phyloP scores from a whole-genome alignment of 2,113 vertebrate species.

The Formicarius rufipectus region DNA sequence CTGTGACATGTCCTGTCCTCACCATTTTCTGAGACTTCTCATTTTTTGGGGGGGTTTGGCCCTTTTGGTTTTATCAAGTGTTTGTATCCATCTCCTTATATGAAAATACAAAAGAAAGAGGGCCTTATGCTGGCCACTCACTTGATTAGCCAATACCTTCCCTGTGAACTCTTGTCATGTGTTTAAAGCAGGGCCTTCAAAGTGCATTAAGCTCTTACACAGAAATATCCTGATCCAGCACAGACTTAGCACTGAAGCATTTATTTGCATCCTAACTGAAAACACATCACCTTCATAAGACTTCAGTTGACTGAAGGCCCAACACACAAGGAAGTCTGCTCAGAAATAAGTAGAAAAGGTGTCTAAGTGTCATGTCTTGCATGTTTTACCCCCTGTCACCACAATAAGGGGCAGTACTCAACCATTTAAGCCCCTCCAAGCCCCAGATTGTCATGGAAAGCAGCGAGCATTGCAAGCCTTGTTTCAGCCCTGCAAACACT shows the following conservation, averaged over 20 bases:
- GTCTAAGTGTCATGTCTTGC: neutral
- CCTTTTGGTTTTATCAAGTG: neutral
- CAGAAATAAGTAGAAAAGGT: neutral
- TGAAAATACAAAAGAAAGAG: neutral
- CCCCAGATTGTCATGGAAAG: neutral
- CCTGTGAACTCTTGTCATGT: neutral
- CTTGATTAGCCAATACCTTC: neutral
- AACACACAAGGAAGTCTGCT: neutral
- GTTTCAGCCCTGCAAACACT: neutral
- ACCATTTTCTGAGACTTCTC: neutral
- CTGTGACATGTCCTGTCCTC: neutral
- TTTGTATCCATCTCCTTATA: neutral
- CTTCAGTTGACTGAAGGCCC: neutral
- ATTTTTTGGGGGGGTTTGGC: neutral
- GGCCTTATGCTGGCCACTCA: neutral
- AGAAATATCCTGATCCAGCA: neutral
- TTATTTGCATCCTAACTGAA: neutral
- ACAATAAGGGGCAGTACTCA: neutral
- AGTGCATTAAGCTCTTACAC: neutral
- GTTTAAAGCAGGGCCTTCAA: neutral
- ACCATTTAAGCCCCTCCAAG: neutral
- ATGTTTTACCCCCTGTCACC: neutral
- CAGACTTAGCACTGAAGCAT: neutral
- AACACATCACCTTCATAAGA: neutral
- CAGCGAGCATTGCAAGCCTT: fast-evolving